phyloP scores from a whole-genome alignment of 2,888 invertebrate genomes.

The Bruchidius siliquastri region DNA sequence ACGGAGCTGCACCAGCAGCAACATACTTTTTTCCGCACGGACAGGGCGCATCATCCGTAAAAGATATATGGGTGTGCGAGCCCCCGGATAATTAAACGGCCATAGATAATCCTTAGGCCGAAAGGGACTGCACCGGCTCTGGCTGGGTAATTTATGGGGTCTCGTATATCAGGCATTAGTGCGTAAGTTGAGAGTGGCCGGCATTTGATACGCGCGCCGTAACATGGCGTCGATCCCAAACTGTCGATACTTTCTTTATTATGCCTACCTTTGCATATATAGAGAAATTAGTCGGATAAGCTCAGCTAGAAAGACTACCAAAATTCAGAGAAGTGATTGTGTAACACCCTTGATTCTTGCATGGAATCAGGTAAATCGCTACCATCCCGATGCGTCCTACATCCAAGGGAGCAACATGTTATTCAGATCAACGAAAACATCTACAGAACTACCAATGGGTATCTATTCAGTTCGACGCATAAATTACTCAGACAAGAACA shows the following conservation, averaged over 20 bases:
- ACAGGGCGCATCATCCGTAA: neutral
- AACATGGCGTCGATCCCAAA: neutral
- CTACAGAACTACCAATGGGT: too few relatives aligned
- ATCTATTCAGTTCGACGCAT: too few relatives aligned
- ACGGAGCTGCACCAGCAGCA: neutral
- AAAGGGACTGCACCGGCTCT: constrained; percentile 15
- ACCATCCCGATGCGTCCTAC: too few relatives aligned
- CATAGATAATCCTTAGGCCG: constrained; percentile 22
- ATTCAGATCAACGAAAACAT: too few relatives aligned
- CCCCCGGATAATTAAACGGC: constrained; percentile 27
- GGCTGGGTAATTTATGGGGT: constrained; percentile 22
- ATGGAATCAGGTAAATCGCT: too few relatives aligned
- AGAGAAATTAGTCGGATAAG: too few relatives aligned
- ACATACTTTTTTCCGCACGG: neutral
- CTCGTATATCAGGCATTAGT: constrained; percentile 25
- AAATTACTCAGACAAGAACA: too few relatives aligned
- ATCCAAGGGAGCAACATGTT: too few relatives aligned
- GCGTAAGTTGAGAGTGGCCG: constrained; percentile 17
- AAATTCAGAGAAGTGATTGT: too few relatives aligned
- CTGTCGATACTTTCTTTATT: neutral
- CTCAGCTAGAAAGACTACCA: too few relatives aligned
- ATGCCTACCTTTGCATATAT: neutral
- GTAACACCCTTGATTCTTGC: too few relatives aligned
- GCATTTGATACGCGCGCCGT: constrained; percentile 11
- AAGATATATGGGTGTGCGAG: constrained; percentile 22